Conservation (phyloP, 2,797 vertebrate species). For the Enteromius anoplus region DNA sequence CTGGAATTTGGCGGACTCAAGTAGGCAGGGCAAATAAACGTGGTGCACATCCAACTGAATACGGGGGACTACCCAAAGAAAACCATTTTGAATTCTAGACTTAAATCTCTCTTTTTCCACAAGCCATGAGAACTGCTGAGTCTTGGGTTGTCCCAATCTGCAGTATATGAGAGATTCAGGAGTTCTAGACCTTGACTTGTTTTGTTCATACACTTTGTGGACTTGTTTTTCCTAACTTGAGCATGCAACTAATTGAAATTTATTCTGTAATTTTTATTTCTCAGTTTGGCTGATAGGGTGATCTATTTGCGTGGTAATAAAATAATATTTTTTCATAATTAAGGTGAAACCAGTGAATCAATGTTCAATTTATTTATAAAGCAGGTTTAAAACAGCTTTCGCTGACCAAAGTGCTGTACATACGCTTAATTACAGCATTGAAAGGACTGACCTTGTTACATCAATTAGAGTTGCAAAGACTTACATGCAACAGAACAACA, state of each 20-base stretch:
- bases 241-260: background rate
- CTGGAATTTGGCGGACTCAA: slow-evolving; percentile 66
- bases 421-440: too few species aligned
- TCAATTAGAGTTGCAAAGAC: too few species aligned
- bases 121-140: slow-evolving; percentile 61
- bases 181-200: slow-evolving; percentile 49
- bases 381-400: too few species aligned
- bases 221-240: background rate
- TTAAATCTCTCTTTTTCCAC: slow-evolving; percentile 73
- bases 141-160: slow-evolving; percentile 63
- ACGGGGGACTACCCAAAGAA: slow-evolving; percentile 72
- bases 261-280: background rate
- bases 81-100: slow-evolving; percentile 69
- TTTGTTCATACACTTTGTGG: slow-evolving; percentile 5
- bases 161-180: slow-evolving; percentile 50
- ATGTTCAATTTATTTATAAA: too few species aligned
- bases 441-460: too few species aligned
- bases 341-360: background rate
- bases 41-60: slow-evolving; percentile 70
- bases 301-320: background rate
- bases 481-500: too few species aligned
- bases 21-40: slow-evolving; percentile 65
- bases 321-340: background rate
- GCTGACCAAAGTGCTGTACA: too few species aligned
- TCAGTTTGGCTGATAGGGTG: background rate